Evolutionary conservation across 2,797 vertebrate species (phyloP), one percentile per base, ranked within the genome.

Genomic region (Dermochelys coriacea): DNA sequence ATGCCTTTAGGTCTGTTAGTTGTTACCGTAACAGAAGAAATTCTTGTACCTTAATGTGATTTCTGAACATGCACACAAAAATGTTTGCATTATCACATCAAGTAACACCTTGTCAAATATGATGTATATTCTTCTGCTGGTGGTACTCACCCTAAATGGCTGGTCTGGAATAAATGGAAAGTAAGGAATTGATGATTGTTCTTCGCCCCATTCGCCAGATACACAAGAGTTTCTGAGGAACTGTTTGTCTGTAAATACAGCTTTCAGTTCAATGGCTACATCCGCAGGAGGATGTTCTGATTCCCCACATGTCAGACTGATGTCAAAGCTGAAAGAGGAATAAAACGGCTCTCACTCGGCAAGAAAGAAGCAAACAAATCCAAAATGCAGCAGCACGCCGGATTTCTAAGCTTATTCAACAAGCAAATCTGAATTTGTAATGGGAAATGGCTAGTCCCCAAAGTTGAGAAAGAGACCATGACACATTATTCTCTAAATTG

Each of bases 111-210:
- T 71, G 77, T 74, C 52, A 52, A 82, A 52, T 12, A 21, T 0
- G 0, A 64, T 0, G 4, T n/a, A 16, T 19, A 47, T 78, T 0
- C 1, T 80, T 55, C 59, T 51, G 45, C 12, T 82, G 6, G 31
- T 75, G 84, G 94, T 95, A 98, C 98, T 98, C 98, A 99, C 99
- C 99, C 99, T 98, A 97, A 99, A 99, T 55, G 99, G 99, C 96
- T 99, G 99, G 97, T 99, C 99, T 1, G 99, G 99, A 97, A 99
- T 99, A 98, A 99, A 99, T 2, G 99, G 99, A 77, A 99, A 99
- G 97, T 99, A 99, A 86, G 98, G 98, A 82, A 99, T 99, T 84
- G 99, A 98, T 0, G 98, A 98, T 93, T 99, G 99, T 95, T 99
- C 99, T 94, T 98, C 98, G 11, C 99, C 99, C 99, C 99, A 99